Conservation (phyloP, 2,888 invertebrate genomes). For the Trichogramma evanescens region DNA sequence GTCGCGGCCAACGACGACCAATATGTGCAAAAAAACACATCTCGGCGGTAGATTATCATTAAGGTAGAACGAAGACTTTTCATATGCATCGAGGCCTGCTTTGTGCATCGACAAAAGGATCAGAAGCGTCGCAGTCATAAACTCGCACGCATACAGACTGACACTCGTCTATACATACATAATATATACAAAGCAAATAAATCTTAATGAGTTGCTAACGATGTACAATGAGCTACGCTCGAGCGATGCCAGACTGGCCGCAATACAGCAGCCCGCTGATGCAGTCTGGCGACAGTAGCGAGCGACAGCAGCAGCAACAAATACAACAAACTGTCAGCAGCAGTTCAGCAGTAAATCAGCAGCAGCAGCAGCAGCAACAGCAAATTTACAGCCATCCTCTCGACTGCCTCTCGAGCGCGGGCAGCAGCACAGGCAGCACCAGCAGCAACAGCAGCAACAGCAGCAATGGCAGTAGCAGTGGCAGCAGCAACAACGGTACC, state of each 20-base stretch:
- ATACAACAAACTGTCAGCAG: conserved; percentile 3
- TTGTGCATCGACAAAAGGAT: too few relatives aligned
- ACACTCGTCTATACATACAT: too few relatives aligned
- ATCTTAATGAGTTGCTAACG: conserved; percentile 23
- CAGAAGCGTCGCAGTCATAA: too few relatives aligned
- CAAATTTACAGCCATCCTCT: neutral
- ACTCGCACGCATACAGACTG: too few relatives aligned
- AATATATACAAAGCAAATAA: too few relatives aligned
- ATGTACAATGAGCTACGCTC: conserved; percentile 47
- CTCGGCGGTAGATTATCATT: too few relatives aligned
- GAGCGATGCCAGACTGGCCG: conserved; percentile 46
- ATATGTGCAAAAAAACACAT: too few relatives aligned
- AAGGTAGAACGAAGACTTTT: too few relatives aligned
- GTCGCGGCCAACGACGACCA: too few relatives aligned
- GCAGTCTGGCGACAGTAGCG: conserved; percentile 32
- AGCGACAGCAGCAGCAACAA: conserved; percentile 24
- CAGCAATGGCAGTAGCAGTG: neutral
- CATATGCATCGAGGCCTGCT: too few relatives aligned
- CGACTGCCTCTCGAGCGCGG: conserved; percentile 2
- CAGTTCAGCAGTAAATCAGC: conserved; percentile 29
- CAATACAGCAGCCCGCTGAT: conserved; percentile 40
- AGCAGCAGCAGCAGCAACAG: conserved; percentile 18
- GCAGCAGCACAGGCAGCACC: conserved; percentile 10
- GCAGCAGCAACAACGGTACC: neutral
- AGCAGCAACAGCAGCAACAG: conserved; percentile 8